Percentiles rank a stretch among this genome's conserved stretches.
Conservation (phyloP, 2,113 vertebrate genomes). For the Bufo gargarizans region DNA sequence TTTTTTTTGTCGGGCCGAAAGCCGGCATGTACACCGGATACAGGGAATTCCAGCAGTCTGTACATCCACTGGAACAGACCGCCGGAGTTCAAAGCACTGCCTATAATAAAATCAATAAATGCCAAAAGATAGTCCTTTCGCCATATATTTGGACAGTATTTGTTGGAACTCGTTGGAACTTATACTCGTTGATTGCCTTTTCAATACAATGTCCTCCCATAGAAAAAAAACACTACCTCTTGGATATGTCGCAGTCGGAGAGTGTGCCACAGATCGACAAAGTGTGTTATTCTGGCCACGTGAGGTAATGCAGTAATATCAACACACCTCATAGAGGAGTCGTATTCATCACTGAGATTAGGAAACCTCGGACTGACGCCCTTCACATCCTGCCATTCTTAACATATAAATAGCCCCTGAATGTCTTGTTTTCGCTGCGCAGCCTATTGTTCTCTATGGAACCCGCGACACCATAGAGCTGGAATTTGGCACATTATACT, state of each 20-base stretch:
- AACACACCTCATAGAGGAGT: neutral
- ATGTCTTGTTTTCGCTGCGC: constrained; percentile 13
- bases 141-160: too few relatives aligned
- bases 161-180: too few relatives aligned
- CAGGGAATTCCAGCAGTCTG: too few relatives aligned
- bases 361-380: constrained; percentile 32
- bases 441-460: constrained; percentile 30
- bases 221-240: neutral
- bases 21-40: too few relatives aligned
- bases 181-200: neutral
- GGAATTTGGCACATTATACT: neutral
- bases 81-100: too few relatives aligned
- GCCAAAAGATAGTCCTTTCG: too few relatives aligned
- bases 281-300: neutral
- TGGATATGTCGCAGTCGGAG: too few relatives aligned
- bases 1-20: too few relatives aligned
- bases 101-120: too few relatives aligned
- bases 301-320: neutral
- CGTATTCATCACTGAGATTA: neutral
- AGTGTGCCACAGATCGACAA: neutral
- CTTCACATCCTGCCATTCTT: constrained; percentile 51
- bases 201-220: neutral
- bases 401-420: constrained; percentile 35
- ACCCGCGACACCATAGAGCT: neutral
- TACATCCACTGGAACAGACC: too few relatives aligned